Evolutionary conservation across 1,140 invertebrate genomes (phyloP), one percentile per base, ranked within the genome.

Genomic region (Lutraria rhynchaena): DNA sequence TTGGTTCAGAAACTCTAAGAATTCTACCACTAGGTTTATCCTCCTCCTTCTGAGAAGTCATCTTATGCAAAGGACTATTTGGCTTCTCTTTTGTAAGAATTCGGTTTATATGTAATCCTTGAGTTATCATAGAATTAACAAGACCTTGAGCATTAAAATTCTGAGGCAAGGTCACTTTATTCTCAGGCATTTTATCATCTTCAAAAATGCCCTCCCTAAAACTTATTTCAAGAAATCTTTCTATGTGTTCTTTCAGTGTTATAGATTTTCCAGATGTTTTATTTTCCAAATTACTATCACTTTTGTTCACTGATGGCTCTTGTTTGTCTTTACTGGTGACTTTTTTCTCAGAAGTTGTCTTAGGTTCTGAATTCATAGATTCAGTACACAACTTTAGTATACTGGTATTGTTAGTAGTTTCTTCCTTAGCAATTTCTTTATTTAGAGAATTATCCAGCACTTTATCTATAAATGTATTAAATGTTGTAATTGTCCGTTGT

Each of bases 231-330:
- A 90, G 82, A 37, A 88, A 86, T 67, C 83, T 84, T 80, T 89
- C 88, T 33, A 90, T 88, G 74, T 90, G 89, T 60, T 89, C 89
- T 74, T 88, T 90, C 13, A 90, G 81, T 73, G 76, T 80, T 49
- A 80, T 44, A 58, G 55, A 70, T 19, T 49, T 73, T 37, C 37
- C 44, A 22, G 31, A 41, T 27, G 2, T 13, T 29, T 19, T 3
- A 24, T 80, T 80, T 27, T 60, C 65, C n/a, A 13, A 33, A 80
- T 80, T 67, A 49, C 51, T 57, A 33, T 55, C 22, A 80, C 41
- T 57, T 31, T 58, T 27, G 9, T 57, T 44, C 1, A 31, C 69
- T 51, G 27, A 15, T 19, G 15, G 11, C 29, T 22, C 49, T 17
- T 31, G 24, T 49, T 69, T 80, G 1, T 80, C 55, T 60, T 76